Conservation (phyloP, 2,888 invertebrate species). For the Amphipyra tragopoginis region DNA sequence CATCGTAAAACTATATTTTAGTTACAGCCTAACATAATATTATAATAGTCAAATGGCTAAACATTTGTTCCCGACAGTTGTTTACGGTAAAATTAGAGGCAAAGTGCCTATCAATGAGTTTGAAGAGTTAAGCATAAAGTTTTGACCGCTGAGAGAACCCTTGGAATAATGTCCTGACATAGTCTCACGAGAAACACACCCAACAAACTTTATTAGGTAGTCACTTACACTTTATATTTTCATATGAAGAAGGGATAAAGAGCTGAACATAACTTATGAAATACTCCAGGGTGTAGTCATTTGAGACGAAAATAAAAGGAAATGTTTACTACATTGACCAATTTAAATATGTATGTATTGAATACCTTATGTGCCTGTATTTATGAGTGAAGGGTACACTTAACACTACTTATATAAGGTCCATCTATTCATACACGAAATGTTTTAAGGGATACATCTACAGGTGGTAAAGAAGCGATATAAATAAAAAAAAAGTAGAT, state of each 20-base stretch:
- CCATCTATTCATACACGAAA: too few species aligned
- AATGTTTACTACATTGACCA: slow-evolving; percentile 20
- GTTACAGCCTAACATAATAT: slow-evolving; percentile 1
- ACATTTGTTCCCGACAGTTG: slow-evolving; percentile 48
- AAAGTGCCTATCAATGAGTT: slow-evolving; percentile 73
- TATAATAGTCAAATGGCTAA: slow-evolving; percentile 23
- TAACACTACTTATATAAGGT: too few species aligned
- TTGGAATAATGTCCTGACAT: slow-evolving; percentile 70
- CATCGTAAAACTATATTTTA: too few species aligned
- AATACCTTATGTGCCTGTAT: slow-evolving; percentile 1
- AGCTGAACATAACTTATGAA: slow-evolving; percentile 33
- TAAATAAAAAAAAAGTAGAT: too few species aligned
- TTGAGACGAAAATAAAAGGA: slow-evolving; percentile 38
- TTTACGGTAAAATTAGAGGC: slow-evolving; percentile 59
- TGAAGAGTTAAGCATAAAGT: slow-evolving; percentile 75
- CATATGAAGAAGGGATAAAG: slow-evolving; percentile 52
- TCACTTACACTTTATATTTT: slow-evolving; percentile 57
- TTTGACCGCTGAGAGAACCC: slow-evolving; percentile 73
- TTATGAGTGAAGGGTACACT: slow-evolving; percentile 1
- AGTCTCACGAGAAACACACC: slow-evolving; percentile 66
- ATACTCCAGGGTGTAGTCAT: slow-evolving; percentile 35
- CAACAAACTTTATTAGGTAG: slow-evolving; percentile 65
- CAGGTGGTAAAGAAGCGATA: too few species aligned
- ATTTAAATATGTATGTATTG: slow-evolving; percentile 41
- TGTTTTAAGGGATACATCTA: too few species aligned